Evolutionary conservation across 2,888 invertebrate species (phyloP), one percentile per base, ranked within the genome.

Genomic region (Mesoligia furuncula): DNA sequence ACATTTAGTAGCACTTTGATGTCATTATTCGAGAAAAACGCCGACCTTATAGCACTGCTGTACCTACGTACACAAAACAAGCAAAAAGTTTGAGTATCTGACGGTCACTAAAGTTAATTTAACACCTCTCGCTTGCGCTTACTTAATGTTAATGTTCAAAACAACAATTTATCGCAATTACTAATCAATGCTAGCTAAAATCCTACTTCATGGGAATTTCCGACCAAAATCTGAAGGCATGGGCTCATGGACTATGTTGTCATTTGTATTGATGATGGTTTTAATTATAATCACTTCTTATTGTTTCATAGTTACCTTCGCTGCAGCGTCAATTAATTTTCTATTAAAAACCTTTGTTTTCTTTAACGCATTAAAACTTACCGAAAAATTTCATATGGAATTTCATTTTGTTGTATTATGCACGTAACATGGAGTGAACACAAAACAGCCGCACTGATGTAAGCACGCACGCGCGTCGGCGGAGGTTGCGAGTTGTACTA

Each of bases 371-470:
- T 69, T 62, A 24, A 42, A 51, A 82, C 95, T 95, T 89, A 96
- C 96, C 96, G 81, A 96, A 95, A 77, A 93, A 27, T 92, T 95
- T 95, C 59, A 96, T 90, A 80, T 94, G 93, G 81, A 96, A 90
- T 90, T 95, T 96, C 96, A 96, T 96, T 87, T 91, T 95, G 88
- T 85, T 83, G 76, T 84, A 83, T 83, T 81, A 80, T 83, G 75
- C 90, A 91, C 89, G 87, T 83, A 84, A 87, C 92, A 92, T 90
- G 86, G 83, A 90, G 90, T 90, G 88, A 91, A 89, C 92, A 95
- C 93, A 89, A 89, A 86, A 88, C 88, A 85, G 86, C 86, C 89
- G 87, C 88, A 88, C 88, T 81, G 51, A 75, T 79, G 75, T 86
- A 73, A 79, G 85, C 86, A 86, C 89, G 89, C 87, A 88, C 85